Percentiles rank a stretch among this genome's conserved stretches.
Evolutionary conservation across 1,140 invertebrate species (phyloP).

Genomic region (Panulirus ornatus): DNA sequence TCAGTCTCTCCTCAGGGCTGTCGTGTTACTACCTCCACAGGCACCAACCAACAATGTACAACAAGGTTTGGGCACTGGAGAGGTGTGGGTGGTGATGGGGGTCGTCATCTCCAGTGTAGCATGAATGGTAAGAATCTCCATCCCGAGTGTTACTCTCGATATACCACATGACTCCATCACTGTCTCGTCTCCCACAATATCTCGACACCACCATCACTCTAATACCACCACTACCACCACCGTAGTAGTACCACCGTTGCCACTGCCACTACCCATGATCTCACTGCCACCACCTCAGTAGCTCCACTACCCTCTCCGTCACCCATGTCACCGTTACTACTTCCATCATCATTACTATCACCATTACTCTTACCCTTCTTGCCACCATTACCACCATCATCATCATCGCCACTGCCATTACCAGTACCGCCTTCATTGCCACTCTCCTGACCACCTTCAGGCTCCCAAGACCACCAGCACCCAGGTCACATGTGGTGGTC

Average conservation of each 20-base stretch:
- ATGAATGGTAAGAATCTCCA: too few relatives aligned
- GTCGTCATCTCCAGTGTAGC: too few relatives aligned
- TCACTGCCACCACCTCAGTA: neutral
- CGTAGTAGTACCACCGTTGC: neutral
- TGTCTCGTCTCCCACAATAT: too few relatives aligned
- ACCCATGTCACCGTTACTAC: neutral
- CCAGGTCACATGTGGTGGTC: neutral
- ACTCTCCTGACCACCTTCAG: neutral
- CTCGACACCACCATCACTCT: neutral
- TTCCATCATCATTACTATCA: neutral
- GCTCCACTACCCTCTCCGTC: neutral
- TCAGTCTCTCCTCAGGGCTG: too few relatives aligned
- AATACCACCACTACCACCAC: conserved; percentile 18
- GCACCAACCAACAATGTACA: too few relatives aligned
- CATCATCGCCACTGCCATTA: neutral
- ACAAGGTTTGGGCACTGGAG: too few relatives aligned
- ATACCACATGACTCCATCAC: too few relatives aligned
- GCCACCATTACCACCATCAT: neutral
- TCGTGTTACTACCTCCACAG: too few relatives aligned
- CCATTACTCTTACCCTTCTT: neutral
- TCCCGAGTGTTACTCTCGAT: too few relatives aligned
- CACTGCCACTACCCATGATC: neutral
- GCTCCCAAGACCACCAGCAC: too few relatives aligned
- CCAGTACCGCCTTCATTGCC: neutral
- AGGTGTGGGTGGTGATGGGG: too few relatives aligned